Base-by-base conservation (phyloP, 2,113 vertebrate genomes). In the Cheilinus undulatus region DNA sequence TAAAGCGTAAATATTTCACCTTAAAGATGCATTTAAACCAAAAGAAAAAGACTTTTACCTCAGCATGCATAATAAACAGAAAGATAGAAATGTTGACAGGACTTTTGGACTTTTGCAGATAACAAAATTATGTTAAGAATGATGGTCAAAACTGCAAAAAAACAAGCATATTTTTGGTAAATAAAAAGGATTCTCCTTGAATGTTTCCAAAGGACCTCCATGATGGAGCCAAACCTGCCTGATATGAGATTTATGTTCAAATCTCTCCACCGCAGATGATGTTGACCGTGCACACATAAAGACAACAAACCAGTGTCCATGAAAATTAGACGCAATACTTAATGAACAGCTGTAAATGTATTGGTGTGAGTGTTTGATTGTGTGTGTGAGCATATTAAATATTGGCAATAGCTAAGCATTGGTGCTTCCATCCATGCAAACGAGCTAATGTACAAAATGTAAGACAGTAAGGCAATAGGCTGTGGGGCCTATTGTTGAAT, bases 371-470 rank as follows among this genome's bases (percentile, higher is more conserved):
- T 68, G 51, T 52, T 48, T 66, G 62, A 60, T 24, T 71, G 38
- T 50, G 73, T 58, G 60, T 46, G 73, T 38, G 50, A n/a, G 71
- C 59, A 40, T 46, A 51, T 72, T 43, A 69, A 76, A 80, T 59
- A 86, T 78, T 70, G 84, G 90, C 90, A 93, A 93, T 92, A 94
- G 83, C 65, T 79, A 69, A 77, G 65, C 77, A 83, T 52, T 63
- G 81, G 90, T 90, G 89, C 91, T 93, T 89, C 86, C 82, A 86
- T 86, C 81, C 70, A 74, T 80, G 65, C 85, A 69, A 68, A 72
- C 57, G 79, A 87, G 82, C 84, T 89, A 87, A 88, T 76, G 63
- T 74, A 66, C 57, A 73, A 77, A 38, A 6, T 27, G 20, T 66
- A 14, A 64, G 69, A 61, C 63, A 70, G 38, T 46, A 61, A 76